phyloP scores from a whole-genome alignment of 2,888 invertebrate species.

The Biston betularia region DNA sequence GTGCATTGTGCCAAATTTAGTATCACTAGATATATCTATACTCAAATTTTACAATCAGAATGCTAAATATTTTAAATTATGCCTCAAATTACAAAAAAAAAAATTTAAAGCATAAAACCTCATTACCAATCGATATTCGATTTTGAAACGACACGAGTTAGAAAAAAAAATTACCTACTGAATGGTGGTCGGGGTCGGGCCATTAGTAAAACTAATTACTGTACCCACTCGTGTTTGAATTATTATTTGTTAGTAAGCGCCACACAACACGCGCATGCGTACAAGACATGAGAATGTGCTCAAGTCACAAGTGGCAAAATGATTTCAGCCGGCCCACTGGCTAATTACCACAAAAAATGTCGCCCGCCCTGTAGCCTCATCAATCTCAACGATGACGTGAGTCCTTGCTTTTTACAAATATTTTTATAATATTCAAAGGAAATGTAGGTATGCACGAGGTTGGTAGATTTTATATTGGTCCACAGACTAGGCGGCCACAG shows the following conservation, averaged over 20 bases:
- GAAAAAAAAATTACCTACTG: not conserved
- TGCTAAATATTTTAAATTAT: no score
- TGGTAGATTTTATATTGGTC: no score
- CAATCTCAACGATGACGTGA: slow-evolving; percentile 76
- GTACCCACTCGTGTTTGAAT: not conserved
- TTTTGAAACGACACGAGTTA: no score
- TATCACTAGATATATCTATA: no score
- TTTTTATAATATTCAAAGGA: slow-evolving; percentile 26
- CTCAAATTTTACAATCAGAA: no score
- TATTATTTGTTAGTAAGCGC: not conserved
- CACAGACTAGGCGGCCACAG: no score
- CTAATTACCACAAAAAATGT: slow-evolving; percentile 73
- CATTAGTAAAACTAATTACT: slow-evolving; percentile 4
- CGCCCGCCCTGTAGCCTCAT: slow-evolving; percentile 65
- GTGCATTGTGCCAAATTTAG: no score
- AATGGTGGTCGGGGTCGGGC: not conserved
- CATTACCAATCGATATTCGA: not conserved
- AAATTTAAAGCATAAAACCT: not conserved
- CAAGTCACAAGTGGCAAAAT: slow-evolving; percentile 41
- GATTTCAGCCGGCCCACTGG: slow-evolving; percentile 36
- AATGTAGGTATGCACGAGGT: not conserved
- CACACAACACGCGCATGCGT: not conserved
- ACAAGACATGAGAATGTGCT: slow-evolving; percentile 27
- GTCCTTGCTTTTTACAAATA: slow-evolving; percentile 45
- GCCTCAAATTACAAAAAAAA: no score